Percentiles rank a stretch among this genome's conserved stretches.
These are phyloP conservation scores for Sphenodon punctatus DNA, from an alignment of 2,797 vertebrate species.

Conservation along the genomic window DNA sequence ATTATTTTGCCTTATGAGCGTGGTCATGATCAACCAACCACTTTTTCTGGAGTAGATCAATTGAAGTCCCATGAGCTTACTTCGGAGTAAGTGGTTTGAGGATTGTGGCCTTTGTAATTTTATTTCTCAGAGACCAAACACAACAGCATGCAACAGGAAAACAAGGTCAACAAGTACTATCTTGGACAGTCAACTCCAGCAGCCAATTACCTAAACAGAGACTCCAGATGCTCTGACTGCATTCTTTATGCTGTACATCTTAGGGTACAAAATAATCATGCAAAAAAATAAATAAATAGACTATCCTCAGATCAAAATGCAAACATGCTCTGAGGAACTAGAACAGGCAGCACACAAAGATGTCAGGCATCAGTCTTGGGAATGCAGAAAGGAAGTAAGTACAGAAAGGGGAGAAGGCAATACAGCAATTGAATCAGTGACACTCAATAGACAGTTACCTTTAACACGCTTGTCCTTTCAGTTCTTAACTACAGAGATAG, in stretches of 20 bases:
- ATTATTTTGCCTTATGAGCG: background rate
- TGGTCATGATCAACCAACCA: too few relatives aligned
- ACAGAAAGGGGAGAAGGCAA: slow-evolving; percentile 9
- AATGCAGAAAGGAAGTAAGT: background rate
- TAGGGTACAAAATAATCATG: slow-evolving; percentile 27
- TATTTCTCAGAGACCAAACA: background rate
- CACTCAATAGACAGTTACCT: slow-evolving; percentile 84
- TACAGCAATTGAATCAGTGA: slow-evolving; percentile 2
- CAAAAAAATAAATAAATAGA: background rate
- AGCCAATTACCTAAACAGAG: background rate
- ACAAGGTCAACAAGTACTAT: background rate
- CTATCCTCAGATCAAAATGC: background rate
- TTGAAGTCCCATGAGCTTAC: too few relatives aligned
- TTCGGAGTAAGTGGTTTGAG: too few relatives aligned
- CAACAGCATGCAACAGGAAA: background rate
- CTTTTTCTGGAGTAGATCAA: too few relatives aligned
- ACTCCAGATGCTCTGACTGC: background rate
- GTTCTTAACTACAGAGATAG: slow-evolving; percentile 94
- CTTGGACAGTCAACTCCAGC: background rate
- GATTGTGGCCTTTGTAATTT: too few relatives aligned
- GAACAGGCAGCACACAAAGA: background rate
- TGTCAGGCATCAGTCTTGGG: background rate
- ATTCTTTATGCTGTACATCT: background rate
- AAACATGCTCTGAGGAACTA: slow-evolving; percentile 35
- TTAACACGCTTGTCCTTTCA: slow-evolving; percentile 88